phyloP scores from a whole-genome alignment of 2,888 invertebrate genomes.

The Microctonus brassicae region DNA sequence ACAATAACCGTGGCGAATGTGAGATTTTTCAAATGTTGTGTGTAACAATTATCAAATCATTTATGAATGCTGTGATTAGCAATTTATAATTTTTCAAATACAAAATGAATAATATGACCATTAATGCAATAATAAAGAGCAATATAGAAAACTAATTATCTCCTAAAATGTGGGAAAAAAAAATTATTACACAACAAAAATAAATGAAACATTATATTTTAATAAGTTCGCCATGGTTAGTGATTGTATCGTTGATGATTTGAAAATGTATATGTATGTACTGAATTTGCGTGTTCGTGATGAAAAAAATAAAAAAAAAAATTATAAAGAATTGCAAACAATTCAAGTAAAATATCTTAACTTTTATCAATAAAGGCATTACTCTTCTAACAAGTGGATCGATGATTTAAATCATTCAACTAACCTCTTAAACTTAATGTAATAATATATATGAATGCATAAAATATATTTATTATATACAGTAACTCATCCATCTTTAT shows the following conservation, averaged over 20 bases:
- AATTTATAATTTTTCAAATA: conserved; percentile 49
- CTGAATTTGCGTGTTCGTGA: conserved; percentile 37
- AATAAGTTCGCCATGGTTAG: conserved; percentile 39
- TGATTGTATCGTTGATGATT: conserved; percentile 34
- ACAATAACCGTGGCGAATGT: too few relatives aligned
- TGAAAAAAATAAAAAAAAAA: not conserved
- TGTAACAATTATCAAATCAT: conserved; percentile 58
- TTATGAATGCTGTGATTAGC: conserved; percentile 61
- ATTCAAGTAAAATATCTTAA: conserved; percentile 48
- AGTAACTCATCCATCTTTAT: conserved; percentile 17
- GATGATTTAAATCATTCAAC: not conserved
- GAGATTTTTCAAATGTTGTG: too few relatives aligned
- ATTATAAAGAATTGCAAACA: conserved; percentile 33
- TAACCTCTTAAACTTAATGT: not conserved
- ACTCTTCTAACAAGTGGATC: conserved; percentile 44
- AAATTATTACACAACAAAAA: conserved; percentile 32
- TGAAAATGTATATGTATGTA: conserved; percentile 45
- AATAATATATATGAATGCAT: conserved; percentile 13
- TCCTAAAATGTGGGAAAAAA: conserved; percentile 29
- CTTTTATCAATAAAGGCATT: conserved; percentile 61
- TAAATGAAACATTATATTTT: conserved; percentile 42
- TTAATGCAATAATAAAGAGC: too few relatives aligned
- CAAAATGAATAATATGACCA: too few relatives aligned
- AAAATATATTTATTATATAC: not conserved
- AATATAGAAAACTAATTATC: conserved; percentile 25